Base-by-base conservation (phyloP, 1,140 invertebrate species). In the Bombyx mandarina region DNA sequence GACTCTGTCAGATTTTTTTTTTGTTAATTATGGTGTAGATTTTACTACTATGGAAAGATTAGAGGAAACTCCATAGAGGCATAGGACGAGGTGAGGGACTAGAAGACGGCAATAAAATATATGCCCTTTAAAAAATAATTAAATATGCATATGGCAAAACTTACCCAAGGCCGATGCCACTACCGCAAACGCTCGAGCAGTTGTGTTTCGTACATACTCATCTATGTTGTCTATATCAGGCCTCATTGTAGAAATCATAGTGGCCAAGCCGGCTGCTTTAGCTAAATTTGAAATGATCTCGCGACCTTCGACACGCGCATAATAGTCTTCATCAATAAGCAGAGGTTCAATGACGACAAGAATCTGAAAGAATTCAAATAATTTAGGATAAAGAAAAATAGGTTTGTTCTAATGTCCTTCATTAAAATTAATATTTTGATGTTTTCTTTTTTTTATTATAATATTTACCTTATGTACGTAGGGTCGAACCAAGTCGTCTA, bases 141-240 rank as follows among this genome's bases (percentile, higher is more conserved):
- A 35, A 35, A 35, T 18, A 51, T 26, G n/a, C 8, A 43, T 53
- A 47, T 26, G 8, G 9, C 54, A 12, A 10, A n/a, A 61, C 57
- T 71, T 75, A 75, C 98, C 98, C 35, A 99, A 89, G 57, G 99
- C 98, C 8, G 98, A 99, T 0, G 99, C 99, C 1, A 99, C 99
- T 0, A 99, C 98, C 47, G 99, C 99, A 88, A 99, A 99, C 1
- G 99, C 99, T 72, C 99, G 90, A 2, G 99, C 98, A 8, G 99
- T 99, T 0, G 99, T 99, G 83, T 99, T 99, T 80, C 99, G 90
- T 1, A 99, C 99, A 70, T 99, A 99, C 89, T 99, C 99, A 88
- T 99, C 99, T 73, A 99, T 99, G 80, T 99, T 99, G 82, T 99
- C 99, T 78, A 99, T 99, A 90, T 99, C 99, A 5, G 99, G 99